Conservation (phyloP, 2,797 vertebrate species). For the Sciurus vulgaris region DNA sequence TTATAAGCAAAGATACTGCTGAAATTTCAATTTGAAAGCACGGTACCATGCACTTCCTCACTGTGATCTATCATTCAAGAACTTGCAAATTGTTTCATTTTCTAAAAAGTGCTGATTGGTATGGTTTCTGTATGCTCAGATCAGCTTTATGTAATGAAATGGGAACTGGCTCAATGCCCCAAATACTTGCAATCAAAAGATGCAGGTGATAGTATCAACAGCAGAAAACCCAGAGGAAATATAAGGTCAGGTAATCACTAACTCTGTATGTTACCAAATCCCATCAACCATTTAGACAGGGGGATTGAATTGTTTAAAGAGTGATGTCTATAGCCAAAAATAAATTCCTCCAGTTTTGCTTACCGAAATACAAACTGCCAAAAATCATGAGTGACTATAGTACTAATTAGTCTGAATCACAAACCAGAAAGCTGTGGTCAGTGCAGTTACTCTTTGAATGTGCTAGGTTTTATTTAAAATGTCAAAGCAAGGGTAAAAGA, state of each 20-base stretch:
- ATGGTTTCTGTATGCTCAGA: conserved; percentile 59
- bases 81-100: conserved; percentile 75
- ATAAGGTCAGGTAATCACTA: conserved; percentile 49
- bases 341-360: conserved; percentile 63
- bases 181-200: conserved; percentile 62
- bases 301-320: conserved; percentile 64
- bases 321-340: conserved; percentile 49
- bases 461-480: conserved; percentile 65
- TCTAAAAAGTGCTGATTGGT: conserved; percentile 76
- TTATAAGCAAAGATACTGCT: conserved; percentile 38
- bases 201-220: conserved; percentile 52
- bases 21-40: conserved; percentile 62
- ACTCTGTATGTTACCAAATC: conserved; percentile 51
- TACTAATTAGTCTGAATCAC: conserved; percentile 54
- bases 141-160: conserved; percentile 68
- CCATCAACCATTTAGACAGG: conserved; percentile 51
- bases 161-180: conserved; percentile 54
- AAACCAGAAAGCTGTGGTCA: neutral
- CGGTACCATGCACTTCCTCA: conserved; percentile 32
- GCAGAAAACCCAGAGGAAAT: conserved; percentile 55
- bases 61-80: conserved; percentile 61
- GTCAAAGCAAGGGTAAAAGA: conserved; percentile 44
- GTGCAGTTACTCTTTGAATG: neutral
- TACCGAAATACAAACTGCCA: conserved; percentile 70
- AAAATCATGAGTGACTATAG: conserved; percentile 42